A percentile compares a stretch with the other conserved stretches of the same genome.
These are phyloP conservation scores for Drosophila vallismaia DNA, from an alignment of 2,888 invertebrate genomes.

Conservation along the genomic window DNA sequence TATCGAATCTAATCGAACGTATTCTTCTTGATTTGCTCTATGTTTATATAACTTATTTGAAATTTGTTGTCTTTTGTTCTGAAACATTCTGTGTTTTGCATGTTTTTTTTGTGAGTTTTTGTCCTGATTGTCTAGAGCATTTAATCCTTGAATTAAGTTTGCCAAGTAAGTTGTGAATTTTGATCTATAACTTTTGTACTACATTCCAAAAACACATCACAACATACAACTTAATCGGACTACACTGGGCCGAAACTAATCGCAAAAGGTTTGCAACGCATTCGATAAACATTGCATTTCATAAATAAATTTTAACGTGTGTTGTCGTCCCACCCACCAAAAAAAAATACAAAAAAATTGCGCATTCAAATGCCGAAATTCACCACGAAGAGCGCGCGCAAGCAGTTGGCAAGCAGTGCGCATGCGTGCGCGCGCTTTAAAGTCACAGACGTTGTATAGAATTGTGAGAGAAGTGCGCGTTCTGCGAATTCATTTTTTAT, in stretches of 20 bases:
- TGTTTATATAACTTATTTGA: constrained; percentile 13
- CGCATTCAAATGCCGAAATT: constrained; percentile 20
- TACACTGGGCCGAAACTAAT: constrained; percentile 22
- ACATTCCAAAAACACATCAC: constrained; percentile 32
- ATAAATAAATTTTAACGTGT: constrained; percentile 9
- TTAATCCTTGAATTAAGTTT: constrained; percentile 10
- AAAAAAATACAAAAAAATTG: not conserved
- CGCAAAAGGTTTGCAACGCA: constrained; percentile 32
- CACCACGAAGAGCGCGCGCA: constrained; percentile 17
- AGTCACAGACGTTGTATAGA: constrained; percentile 34
- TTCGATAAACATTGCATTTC: constrained; percentile 23
- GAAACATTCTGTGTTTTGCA: constrained; percentile 57
- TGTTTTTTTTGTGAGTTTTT: constrained; percentile 66
- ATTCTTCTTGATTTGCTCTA: constrained; percentile 19
- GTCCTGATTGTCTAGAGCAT: constrained; percentile 31
- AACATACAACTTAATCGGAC: not conserved
- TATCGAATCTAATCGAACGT: constrained; percentile 6
- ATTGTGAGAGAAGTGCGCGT: constrained; percentile 36
- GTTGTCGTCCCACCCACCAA: constrained; percentile 7
- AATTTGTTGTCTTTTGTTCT: constrained; percentile 29
- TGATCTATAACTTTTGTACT: constrained; percentile 18
- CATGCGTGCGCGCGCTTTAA: constrained; percentile 14
- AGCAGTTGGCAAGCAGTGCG: constrained; percentile 14
- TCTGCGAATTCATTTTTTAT: constrained; percentile 19
- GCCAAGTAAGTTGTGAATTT: constrained; percentile 13